phyloP scores from a whole-genome alignment of 2,797 vertebrate genomes.

The Ctenochaetus hawaiiensis region DNA sequence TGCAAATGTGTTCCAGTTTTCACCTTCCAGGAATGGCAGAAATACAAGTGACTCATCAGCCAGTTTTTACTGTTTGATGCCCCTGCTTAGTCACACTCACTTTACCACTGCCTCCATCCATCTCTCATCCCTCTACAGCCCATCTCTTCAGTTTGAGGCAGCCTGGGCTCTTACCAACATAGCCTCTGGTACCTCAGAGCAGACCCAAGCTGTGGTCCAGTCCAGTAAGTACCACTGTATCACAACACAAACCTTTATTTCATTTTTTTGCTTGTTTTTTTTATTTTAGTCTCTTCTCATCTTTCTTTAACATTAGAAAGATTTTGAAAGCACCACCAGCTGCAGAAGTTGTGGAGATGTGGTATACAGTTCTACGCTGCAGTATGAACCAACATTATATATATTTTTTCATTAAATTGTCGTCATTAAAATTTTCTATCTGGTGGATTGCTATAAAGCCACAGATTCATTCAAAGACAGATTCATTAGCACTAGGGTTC shows the following conservation, averaged over 20 bases:
- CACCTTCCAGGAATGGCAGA: conserved; percentile 43
- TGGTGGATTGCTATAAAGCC: not conserved
- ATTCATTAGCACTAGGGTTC: too few relatives aligned
- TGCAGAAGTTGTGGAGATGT: not conserved
- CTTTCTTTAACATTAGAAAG: not conserved
- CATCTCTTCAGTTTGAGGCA: conserved; percentile 98
- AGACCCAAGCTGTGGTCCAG: conserved; percentile 98
- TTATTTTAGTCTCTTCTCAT: not conserved
- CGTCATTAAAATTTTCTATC: not conserved
- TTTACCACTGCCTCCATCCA: not conserved
- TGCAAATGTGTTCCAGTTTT: conserved; percentile 67
- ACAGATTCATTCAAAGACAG: too few relatives aligned
- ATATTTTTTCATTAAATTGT: not conserved
- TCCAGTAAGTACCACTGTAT: conserved; percentile 90
- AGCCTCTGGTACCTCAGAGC: conserved; percentile 98
- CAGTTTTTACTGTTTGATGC: conserved; percentile 10
- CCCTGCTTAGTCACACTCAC: conserved; percentile 12
- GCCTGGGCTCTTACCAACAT: conserved; percentile 99
- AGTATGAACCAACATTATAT: not conserved
- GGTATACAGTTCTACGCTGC: not conserved
- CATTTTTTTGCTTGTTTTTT: not conserved
- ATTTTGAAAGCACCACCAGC: too few relatives aligned
- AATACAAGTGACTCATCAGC: conserved; percentile 56
- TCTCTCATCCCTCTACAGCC: conserved; percentile 81
- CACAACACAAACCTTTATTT: not conserved